Percentiles rank a stretch among this genome's conserved stretches.
These are phyloP conservation scores for Macropodus opercularis DNA, from an alignment of 2,797 vertebrate genomes.

Conservation along the genomic window DNA sequence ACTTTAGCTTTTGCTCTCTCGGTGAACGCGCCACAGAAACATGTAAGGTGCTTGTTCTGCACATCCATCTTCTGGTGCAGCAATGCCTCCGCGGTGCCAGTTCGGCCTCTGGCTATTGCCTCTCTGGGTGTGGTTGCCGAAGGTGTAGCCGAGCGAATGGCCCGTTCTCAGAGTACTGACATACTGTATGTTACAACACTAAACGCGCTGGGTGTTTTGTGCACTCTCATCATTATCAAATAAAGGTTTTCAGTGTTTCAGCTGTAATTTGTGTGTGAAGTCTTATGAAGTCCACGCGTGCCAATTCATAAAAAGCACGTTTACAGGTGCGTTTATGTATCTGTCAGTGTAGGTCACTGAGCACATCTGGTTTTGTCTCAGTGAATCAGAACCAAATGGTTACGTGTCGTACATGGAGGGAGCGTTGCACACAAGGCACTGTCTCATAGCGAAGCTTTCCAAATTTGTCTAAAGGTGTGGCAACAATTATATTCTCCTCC, in stretches of 20 bases:
- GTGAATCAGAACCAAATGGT: not conserved
- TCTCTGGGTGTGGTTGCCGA: conserved; percentile 49
- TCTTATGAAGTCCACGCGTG: too few relatives aligned
- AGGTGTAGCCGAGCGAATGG: conserved; percentile 11
- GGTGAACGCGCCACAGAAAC: conserved; percentile 14
- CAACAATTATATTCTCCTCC: conserved; percentile 14
- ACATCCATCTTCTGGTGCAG: conserved; percentile 24
- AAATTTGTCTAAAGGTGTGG: conserved; percentile 32
- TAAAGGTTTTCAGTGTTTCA: too few relatives aligned
- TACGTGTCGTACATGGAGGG: not conserved
- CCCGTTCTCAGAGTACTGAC: conserved; percentile 9
- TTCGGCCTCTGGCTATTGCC: conserved; percentile 42
- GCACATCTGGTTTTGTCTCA: too few relatives aligned
- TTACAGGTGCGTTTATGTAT: too few relatives aligned
- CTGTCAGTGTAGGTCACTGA: too few relatives aligned
- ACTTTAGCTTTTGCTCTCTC: not conserved
- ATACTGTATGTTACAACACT: conserved; percentile 2
- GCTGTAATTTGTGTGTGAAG: too few relatives aligned
- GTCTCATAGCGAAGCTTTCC: not conserved
- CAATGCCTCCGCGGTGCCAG: conserved; percentile 34
- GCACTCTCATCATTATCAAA: too few relatives aligned
- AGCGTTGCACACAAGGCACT: not conserved
- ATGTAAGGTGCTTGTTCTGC: not conserved
- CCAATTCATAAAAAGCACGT: too few relatives aligned
- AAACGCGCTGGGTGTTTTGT: too few relatives aligned